phyloP scores from a whole-genome alignment of 2,888 invertebrate species.

The Cyclophora albipunctata region DNA sequence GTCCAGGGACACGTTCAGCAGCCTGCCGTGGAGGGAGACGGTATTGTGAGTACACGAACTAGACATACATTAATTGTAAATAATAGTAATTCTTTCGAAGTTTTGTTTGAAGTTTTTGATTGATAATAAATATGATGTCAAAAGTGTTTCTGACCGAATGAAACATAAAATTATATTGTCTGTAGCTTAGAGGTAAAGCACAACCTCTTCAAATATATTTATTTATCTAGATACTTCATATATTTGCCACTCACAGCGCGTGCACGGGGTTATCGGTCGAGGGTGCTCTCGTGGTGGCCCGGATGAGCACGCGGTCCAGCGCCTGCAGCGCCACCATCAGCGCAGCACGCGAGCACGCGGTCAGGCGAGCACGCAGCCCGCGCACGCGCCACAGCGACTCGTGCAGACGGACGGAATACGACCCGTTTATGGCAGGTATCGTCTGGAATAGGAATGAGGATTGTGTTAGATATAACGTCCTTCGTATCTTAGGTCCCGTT shows the following conservation, averaged over 20 bases:
- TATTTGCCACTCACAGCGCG: slow-evolving; percentile 39
- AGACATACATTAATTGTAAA: too few species aligned
- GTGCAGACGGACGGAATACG: slow-evolving; percentile 78
- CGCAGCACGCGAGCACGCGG: slow-evolving; percentile 78
- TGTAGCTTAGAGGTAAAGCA: too few species aligned
- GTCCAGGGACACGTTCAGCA: slow-evolving; percentile 88
- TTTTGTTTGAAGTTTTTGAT: too few species aligned
- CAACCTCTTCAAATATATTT: too few species aligned
- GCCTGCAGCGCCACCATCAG: slow-evolving; percentile 96
- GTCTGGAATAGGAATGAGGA: slow-evolving; percentile 32
- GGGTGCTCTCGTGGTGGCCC: slow-evolving; percentile 71
- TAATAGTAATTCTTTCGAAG: too few species aligned
- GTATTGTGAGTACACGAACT: too few species aligned
- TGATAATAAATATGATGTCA: too few species aligned
- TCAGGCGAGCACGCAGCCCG: slow-evolving; percentile 57
- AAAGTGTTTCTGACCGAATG: too few species aligned
- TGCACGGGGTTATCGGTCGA: slow-evolving; percentile 40
- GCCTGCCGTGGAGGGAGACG: slow-evolving; percentile 24
- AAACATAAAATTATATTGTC: too few species aligned
- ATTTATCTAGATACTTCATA: too few species aligned
- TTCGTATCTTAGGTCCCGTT: too few species aligned
- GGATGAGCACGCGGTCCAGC: slow-evolving; percentile 85
- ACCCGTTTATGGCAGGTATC: slow-evolving; percentile 61
- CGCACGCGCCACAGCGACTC: slow-evolving; percentile 86
- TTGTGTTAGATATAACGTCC: background rate